A percentile compares a stretch with the other conserved stretches of the same genome.
Conservation (phyloP, 2,113 vertebrate genomes). For the Lasiurus borealis region DNA sequence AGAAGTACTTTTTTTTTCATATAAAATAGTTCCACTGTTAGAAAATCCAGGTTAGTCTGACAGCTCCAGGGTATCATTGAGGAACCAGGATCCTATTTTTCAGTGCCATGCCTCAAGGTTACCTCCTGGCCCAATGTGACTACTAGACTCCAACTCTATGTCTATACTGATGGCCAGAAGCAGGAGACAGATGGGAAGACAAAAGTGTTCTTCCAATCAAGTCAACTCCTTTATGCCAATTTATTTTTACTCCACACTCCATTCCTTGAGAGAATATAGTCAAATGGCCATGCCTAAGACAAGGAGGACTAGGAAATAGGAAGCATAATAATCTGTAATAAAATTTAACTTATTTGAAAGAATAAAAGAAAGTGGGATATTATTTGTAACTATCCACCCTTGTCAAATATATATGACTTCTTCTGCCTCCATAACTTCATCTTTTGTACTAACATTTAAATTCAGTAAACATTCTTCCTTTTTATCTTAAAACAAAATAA, state of each 20-base stretch:
- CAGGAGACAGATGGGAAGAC: neutral
- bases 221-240: neutral
- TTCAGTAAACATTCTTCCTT: neutral
- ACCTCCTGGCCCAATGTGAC: fast-evolving
- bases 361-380: neutral
- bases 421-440: neutral
- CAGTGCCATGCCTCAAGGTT: neutral
- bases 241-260: neutral
- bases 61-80: neutral
- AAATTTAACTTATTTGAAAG: neutral
- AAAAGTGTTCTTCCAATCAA: neutral
- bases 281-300: neutral
- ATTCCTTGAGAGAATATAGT: neutral
- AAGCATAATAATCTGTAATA: neutral
- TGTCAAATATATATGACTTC: neutral
- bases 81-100: neutral
- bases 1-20: neutral
- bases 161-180: neutral
- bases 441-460: neutral
- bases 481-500: neutral
- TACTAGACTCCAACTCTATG: neutral
- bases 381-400: neutral
- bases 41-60: neutral
- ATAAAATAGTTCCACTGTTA: neutral
- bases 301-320: neutral